Percentiles rank a stretch among this genome's conserved stretches.
phyloP scores from a whole-genome alignment of 1,140 invertebrate species.

The Augochlora pura region DNA sequence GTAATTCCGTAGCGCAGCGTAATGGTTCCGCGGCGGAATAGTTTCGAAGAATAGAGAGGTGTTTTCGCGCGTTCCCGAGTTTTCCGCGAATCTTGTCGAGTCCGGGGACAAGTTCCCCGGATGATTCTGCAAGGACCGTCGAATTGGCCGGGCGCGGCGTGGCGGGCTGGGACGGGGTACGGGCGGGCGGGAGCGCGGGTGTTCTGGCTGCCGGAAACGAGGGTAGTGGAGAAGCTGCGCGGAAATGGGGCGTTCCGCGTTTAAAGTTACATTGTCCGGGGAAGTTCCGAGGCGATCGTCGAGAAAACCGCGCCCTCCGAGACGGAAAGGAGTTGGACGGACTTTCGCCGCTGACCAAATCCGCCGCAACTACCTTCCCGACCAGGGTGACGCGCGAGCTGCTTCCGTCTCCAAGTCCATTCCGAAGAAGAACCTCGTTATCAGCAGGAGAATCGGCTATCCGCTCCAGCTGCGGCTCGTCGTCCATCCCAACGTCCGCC shows the following conservation, averaged over 20 bases:
- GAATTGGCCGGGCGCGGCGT: not conserved
- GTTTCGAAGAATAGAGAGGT: no score
- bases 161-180: not conserved
- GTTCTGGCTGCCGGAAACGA: not conserved
- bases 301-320: slow-evolving; percentile 67
- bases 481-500: no score
- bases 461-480: not conserved
- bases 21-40: no score
- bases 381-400: slow-evolving; percentile 61
- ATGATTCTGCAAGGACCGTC: not conserved
- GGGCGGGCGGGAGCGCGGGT: not conserved
- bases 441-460: not conserved
- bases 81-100: not conserved
- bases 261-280: slow-evolving; percentile 8
- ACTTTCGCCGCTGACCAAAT: slow-evolving; percentile 80
- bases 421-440: slow-evolving; percentile 11
- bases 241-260: slow-evolving; percentile 27
- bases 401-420: not conserved
- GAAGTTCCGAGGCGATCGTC: slow-evolving; percentile 54
- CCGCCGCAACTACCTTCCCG: slow-evolving; percentile 86
- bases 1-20: no score
- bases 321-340: slow-evolving; percentile 84
- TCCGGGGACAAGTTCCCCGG: not conserved
- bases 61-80: no score
- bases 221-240: not conserved